Base-by-base conservation (phyloP, 1,140 invertebrate species). In the Diabrotica virgifera region DNA sequence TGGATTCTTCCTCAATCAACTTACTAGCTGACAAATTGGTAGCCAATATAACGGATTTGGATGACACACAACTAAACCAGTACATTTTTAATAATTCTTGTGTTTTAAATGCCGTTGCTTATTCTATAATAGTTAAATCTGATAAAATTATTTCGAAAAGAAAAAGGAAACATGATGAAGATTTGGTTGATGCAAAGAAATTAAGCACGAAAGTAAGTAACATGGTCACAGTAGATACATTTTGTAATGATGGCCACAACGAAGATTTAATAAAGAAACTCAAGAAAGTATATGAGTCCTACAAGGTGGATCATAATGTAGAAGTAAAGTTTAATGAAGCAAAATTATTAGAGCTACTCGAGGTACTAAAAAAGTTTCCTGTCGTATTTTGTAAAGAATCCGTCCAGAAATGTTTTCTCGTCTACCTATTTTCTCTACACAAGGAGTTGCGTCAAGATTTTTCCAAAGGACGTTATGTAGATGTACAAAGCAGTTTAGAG, bases 81-180 rank as follows among this genome's bases (percentile, higher is more conserved):
- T 59, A 64, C 46, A 53, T 71, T 50, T 59, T 56, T 12, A 66
- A 73, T 58, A 70, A 65, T 40, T n/a, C 54, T 8, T 52, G 53
- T 51, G 52, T 76, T 58, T 63, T 61, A 8, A 65, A 64, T 51
- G 64, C 66, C 35, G 59, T 72, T 5, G 14, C 66, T 40, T 71
- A 66, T 52, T 53, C 62, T 36, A 37, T 67, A 9, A 62, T 74
- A 14, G 46, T 60, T 7, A 74, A 74, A 70, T 68, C 73, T 14
- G 72, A 70, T 58, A 74, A 70, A 62, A 46, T 65, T 52, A 59
- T 68, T 40, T 54, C 60, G 5, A 66, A 58, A 55, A 11, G 63
- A 50, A 74, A 74, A 59, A 65, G 67, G 52, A 73, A 73, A 65
- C 68, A 64, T 14, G 52, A 70, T 62, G 64, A 67, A 59, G 62